Percentiles rank a stretch among this genome's conserved stretches.
Conservation (phyloP, 2,888 invertebrate species). For the Phragmatobia fuliginosa region DNA sequence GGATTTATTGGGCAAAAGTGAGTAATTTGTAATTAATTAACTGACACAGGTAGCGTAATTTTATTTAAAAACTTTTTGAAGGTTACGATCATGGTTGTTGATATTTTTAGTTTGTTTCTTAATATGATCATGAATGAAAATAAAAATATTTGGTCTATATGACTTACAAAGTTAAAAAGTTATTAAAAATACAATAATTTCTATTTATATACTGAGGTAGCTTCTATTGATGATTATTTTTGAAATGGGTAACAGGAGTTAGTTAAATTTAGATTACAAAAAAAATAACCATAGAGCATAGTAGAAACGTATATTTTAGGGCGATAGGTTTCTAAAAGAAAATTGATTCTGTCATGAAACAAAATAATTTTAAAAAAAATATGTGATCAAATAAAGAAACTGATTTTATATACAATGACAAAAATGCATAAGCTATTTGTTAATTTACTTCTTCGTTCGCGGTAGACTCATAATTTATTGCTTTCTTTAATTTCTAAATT, state of each 20-base stretch:
- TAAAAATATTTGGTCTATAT: too few species aligned
- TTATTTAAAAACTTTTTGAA: not conserved
- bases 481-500: not conserved
- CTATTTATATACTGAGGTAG: too few species aligned
- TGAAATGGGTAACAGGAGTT: too few species aligned
- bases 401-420: not conserved
- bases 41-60: not conserved
- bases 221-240: too few species aligned
- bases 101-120: not conserved
- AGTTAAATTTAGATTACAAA: too few species aligned
- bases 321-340: too few species aligned
- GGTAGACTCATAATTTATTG: not conserved
- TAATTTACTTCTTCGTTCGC: not conserved
- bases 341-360: not conserved
- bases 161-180: too few species aligned
- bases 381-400: not conserved
- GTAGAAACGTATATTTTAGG: too few species aligned
- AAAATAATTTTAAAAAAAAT: not conserved
- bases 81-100: not conserved
- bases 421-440: not conserved
- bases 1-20: constrained; percentile 95
- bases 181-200: too few species aligned
- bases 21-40: constrained; percentile 61
- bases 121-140: too few species aligned
- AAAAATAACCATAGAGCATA: too few species aligned